Conservation (phyloP, 2,113 vertebrate species). For the Festucalex cinctus region DNA sequence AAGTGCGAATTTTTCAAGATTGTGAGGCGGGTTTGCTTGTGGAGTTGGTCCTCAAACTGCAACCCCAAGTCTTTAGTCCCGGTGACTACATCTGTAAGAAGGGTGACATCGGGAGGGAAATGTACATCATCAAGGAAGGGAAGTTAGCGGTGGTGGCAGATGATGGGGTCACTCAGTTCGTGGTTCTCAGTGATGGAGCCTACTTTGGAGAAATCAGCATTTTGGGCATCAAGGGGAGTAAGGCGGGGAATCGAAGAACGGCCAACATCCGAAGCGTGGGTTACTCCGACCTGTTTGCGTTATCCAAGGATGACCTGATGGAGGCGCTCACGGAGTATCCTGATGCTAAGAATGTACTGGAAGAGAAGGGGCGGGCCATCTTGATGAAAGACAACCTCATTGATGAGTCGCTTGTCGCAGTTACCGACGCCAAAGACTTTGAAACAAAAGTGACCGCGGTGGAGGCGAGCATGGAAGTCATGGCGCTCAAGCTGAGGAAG, state of each 20-base stretch:
- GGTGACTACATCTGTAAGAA: constrained; percentile 70
- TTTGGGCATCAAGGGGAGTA: constrained; percentile 69
- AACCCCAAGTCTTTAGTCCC: constrained; percentile 68
- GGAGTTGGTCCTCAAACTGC: constrained; percentile 67
- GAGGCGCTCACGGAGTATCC: constrained; percentile 63
- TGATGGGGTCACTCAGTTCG: constrained; percentile 66
- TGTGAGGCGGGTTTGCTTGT: constrained; percentile 65
- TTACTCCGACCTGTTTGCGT: constrained; percentile 66
- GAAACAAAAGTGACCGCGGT: constrained; percentile 80
- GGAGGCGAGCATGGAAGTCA: constrained; percentile 74
- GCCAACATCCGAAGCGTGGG: constrained; percentile 71
- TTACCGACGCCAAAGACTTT: constrained; percentile 78
- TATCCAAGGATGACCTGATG: constrained; percentile 69
- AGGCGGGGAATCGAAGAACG: constrained; percentile 66
- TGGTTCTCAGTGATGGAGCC: constrained; percentile 66
- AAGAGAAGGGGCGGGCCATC: constrained; percentile 62
- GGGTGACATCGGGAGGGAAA: constrained; percentile 68
- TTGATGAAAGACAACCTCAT: constrained; percentile 70
- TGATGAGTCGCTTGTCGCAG: constrained; percentile 41
- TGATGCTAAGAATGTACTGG: constrained; percentile 55
- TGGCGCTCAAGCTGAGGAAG: constrained; percentile 79
- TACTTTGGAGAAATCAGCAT: constrained; percentile 72
- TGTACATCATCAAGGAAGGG: constrained; percentile 70
- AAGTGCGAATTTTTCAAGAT: constrained; percentile 69
- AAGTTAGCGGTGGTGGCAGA: constrained; percentile 66